Base-by-base conservation (phyloP, 2,888 invertebrate species). In the Endomychus coccineus region DNA sequence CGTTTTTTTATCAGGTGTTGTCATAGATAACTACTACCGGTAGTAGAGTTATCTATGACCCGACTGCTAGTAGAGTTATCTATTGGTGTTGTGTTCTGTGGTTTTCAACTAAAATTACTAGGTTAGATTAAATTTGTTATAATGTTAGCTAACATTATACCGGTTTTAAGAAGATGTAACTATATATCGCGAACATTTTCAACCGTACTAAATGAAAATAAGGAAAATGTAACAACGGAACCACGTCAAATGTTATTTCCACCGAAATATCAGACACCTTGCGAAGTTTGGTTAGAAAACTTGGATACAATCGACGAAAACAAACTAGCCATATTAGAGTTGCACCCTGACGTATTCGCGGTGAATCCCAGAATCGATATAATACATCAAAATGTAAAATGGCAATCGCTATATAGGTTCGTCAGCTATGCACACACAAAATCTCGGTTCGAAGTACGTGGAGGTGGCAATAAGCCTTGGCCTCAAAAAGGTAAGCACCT, bases 381-480 rank as follows among this genome's bases (percentile, higher is more conserved):
- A 7, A 79, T 97, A 34, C 82, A 86, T 45, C 73, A 78, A 45
- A 97, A 97, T 71, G 68, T 90, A 14, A 66, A 69, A 32, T 96
- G 96, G 95, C 95, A 96, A 61, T 68, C 54, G 44, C 71, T 79
- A 45, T 94, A 90, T 62, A 75, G 80, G 59, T 80, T 71, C 69
- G 85, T 96, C 64, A 80, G 83, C 51, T 90, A 81, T 71, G 82
- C 80, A 1, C 73, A 83, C 52, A 75, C 83, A 2, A 83, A 85
- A 61, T 78, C 80, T 0, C 71, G 89, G 36, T 83, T 86, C 1
- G 97, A 98, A 69, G 80, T 87, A 36, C 70, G 78, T 29, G 95
- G 95, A 21, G 90, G 94, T 34, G 91, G 91, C 0, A 73, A 75
- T 15, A 97, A 98, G 55, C 97, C 97, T 0, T 96, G 95, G 94